These are phyloP conservation scores for Arrhopalites spinosus DNA, from an alignment of 2,888 invertebrate species.

Conservation along the genomic window DNA sequence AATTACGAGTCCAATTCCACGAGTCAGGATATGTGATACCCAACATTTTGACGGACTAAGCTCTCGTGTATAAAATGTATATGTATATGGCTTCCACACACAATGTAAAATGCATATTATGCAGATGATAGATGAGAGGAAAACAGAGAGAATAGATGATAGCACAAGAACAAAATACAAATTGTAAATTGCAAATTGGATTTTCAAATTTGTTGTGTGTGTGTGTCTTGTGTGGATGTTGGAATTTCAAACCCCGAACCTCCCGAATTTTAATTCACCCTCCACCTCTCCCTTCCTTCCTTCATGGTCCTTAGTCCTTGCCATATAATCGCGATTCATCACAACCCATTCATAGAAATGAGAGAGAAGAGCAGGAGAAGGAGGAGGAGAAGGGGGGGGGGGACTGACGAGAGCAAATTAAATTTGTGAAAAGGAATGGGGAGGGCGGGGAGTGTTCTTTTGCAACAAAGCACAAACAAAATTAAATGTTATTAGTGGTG, in stretches of 20 bases:
- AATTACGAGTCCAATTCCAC: not conserved
- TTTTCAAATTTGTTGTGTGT: not conserved
- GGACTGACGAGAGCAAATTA: not conserved
- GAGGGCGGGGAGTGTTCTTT: not conserved
- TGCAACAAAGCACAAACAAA: conserved; percentile 7
- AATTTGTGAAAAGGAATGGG: conserved; percentile 4
- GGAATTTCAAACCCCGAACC: no score
- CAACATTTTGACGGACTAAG: not conserved
- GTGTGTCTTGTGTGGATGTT: no score
- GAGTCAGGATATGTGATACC: not conserved
- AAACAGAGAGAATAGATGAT: not conserved
- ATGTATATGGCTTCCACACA: not conserved
- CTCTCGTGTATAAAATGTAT: not conserved
- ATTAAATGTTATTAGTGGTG: conserved; percentile 10
- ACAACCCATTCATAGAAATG: not conserved
- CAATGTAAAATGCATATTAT: not conserved
- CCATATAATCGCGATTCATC: no score
- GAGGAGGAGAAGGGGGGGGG: not conserved
- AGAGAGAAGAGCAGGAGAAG: not conserved
- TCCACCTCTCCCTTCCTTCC: no score
- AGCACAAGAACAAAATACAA: not conserved
- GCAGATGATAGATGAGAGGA: not conserved
- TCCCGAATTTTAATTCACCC: not conserved
- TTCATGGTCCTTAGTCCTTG: no score
- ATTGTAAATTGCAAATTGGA: conserved; percentile 4